Base-by-base conservation (phyloP, 2,888 invertebrate genomes). In the Melieria crassipennis region DNA sequence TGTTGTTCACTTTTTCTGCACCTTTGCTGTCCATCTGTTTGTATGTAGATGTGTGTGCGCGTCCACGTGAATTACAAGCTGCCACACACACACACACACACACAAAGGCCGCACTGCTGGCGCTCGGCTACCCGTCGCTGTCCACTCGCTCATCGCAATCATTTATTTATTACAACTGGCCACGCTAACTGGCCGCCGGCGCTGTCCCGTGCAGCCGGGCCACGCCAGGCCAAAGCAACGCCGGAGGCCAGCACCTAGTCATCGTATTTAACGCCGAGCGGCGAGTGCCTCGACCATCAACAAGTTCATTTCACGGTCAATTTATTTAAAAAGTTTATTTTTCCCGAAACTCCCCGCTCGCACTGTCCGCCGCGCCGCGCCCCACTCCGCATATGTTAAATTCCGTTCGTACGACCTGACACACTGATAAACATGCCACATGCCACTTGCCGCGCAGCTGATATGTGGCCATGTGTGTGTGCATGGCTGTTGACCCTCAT, bases 291-390 rank as follows among this genome's bases (percentile, higher is more conserved):
- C 46, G 60, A 7, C 52, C 74, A 73, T 76, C 77, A 76, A 76
- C 76, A 78, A 73, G 75, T 78, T 71, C 71, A 66, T 75, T 77
- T 76, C 74, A 76, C 73, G 76, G 76, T 72, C 77, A 75, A 77
- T 77, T 77, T 75, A 76, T 75, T 75, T 70, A 63, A 61, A 66
- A 66, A 57, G 66, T 66, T 42, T 58, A 58, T 48, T 66, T 30
- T 48, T 58, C 9, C 30, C 30, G 57, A n/a, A 56, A 65, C 13
- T 57, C 65, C 30, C 16, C 16, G 16, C 16, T 16, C 16, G 16
- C 16, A 16, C 16, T 16, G 16, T 16, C 2, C 16, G 16, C 16
- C 16, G 16, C 16, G 16, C 16, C 16, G 16, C 16, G 2, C 16
- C 16, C 30, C 30, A 30, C 30, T 30, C 30, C 30, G 30, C 30